A percentile compares a stretch with the other conserved stretches of the same genome.
phyloP scores from a whole-genome alignment of 37 sponge, comb jelly and placozoan species.

The Bolinopsis microptera region DNA sequence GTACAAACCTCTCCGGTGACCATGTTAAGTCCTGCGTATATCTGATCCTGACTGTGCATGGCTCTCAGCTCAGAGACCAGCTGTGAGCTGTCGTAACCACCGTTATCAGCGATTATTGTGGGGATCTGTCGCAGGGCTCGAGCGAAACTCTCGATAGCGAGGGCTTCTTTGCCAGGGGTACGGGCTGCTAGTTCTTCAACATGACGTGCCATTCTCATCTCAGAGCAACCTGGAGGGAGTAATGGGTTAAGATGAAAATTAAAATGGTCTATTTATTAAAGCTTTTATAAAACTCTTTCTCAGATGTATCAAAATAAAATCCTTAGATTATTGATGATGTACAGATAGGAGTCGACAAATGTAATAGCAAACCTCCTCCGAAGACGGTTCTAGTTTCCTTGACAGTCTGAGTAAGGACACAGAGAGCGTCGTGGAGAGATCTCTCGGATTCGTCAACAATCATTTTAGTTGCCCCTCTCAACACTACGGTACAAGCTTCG shows the following conservation, averaged over 20 bases:
- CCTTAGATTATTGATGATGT: too few species aligned
- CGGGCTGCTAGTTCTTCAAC: conserved; percentile 83
- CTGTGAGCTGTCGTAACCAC: conserved; percentile 96
- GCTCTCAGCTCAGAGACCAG: conserved; percentile 85
- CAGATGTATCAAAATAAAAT: too few species aligned
- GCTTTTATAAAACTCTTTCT: too few species aligned
- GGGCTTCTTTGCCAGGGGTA: conserved; percentile 93
- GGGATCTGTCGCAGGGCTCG: conserved; percentile 86
- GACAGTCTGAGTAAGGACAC: conserved; percentile 94
- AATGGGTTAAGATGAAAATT: neutral
- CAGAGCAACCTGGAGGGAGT: conserved; percentile 78
- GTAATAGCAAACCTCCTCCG: conserved; percentile 97
- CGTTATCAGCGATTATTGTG: conserved; percentile 95
- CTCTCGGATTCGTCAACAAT: conserved; percentile 97
- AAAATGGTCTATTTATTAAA: too few species aligned
- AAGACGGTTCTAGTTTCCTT: conserved; percentile 89
- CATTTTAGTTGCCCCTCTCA: conserved; percentile 97
- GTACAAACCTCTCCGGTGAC: conserved; percentile 14
- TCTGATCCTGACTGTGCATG: conserved; percentile 80
- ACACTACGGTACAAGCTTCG: conserved; percentile 93
- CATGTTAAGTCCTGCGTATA: conserved; percentile 76
- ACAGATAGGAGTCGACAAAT: too few species aligned
- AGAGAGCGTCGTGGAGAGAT: conserved; percentile 96
- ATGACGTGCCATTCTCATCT: conserved; percentile 96
- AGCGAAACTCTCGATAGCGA: conserved; percentile 95